phyloP scores from a whole-genome alignment of 2,888 invertebrate genomes.

The Agrochola circellaris region DNA sequence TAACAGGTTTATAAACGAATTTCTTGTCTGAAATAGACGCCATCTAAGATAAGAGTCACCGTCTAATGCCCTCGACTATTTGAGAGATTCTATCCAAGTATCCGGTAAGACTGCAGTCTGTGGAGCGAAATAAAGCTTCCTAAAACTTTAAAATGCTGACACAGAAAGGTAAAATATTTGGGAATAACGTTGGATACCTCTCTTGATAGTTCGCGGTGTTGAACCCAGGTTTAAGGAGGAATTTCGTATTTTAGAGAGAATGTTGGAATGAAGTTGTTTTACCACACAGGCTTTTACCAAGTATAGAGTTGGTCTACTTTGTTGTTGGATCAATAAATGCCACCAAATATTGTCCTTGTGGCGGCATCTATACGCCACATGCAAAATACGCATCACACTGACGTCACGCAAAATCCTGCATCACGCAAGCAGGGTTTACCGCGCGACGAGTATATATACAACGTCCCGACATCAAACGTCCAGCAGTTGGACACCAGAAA shows the following conservation, averaged over 20 bases:
- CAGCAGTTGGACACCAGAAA: too few species aligned
- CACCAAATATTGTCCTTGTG: neutral
- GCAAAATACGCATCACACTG: too few species aligned
- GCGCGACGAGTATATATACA: too few species aligned
- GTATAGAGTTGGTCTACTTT: neutral
- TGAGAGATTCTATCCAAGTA: conserved; percentile 29
- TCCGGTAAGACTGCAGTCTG: conserved; percentile 46
- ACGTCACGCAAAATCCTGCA: too few species aligned
- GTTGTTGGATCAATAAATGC: neutral
- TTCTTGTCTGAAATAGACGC: conserved; percentile 19
- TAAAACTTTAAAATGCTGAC: conserved; percentile 54
- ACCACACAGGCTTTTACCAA: neutral
- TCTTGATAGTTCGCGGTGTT: conserved; percentile 30
- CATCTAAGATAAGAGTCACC: conserved; percentile 12
- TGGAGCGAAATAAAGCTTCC: conserved; percentile 41
- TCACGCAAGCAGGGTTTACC: too few species aligned
- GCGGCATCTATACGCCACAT: too few species aligned
- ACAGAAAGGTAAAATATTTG: conserved; percentile 50
- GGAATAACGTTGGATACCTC: conserved; percentile 26
- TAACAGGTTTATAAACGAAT: neutral
- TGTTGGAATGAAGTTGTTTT: conserved; percentile 24
- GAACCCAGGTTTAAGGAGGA: conserved; percentile 28
- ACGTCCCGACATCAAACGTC: too few species aligned
- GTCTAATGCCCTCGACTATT: conserved; percentile 41
- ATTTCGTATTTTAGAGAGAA: conserved; percentile 8